Conservation (phyloP, 2,888 invertebrate genomes). For the Linnaemya tessellans region DNA sequence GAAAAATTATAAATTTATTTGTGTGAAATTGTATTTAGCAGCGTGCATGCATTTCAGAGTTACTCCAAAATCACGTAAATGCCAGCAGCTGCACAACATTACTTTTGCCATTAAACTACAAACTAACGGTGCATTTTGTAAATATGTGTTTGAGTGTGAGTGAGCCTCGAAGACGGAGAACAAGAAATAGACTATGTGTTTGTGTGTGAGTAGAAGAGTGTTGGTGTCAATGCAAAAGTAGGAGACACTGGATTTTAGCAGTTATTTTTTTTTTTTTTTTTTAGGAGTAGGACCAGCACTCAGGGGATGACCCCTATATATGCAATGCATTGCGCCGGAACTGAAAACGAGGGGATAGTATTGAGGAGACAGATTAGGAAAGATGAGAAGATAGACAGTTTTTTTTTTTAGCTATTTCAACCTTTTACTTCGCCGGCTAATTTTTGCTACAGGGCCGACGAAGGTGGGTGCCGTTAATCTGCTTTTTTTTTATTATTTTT, state of each 20-base stretch:
- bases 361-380: too few relatives aligned
- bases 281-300: too few relatives aligned
- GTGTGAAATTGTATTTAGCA: conserved; percentile 22
- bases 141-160: background rate
- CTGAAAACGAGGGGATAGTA: too few relatives aligned
- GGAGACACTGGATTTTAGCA: conserved; percentile 42
- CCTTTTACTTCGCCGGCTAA: too few relatives aligned
- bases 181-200: background rate
- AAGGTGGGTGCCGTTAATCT: too few relatives aligned
- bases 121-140: conserved; percentile 30
- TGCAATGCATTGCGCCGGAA: too few relatives aligned
- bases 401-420: too few relatives aligned
- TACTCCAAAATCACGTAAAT: conserved; percentile 74
- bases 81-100: conserved; percentile 59
- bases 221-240: conserved; percentile 31
- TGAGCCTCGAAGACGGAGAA: background rate
- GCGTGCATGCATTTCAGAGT: conserved; percentile 57
- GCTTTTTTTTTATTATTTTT: too few relatives aligned
- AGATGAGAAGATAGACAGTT: too few relatives aligned
- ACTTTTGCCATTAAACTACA: conserved; percentile 53
- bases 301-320: too few relatives aligned
- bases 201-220: background rate
- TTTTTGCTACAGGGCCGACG: too few relatives aligned
- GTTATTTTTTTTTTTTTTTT: background rate
- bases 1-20: conserved; percentile 53